These are phyloP conservation scores for Tupiocoris notatus DNA, from an alignment of 2,888 invertebrate genomes.

Conservation along the genomic window DNA sequence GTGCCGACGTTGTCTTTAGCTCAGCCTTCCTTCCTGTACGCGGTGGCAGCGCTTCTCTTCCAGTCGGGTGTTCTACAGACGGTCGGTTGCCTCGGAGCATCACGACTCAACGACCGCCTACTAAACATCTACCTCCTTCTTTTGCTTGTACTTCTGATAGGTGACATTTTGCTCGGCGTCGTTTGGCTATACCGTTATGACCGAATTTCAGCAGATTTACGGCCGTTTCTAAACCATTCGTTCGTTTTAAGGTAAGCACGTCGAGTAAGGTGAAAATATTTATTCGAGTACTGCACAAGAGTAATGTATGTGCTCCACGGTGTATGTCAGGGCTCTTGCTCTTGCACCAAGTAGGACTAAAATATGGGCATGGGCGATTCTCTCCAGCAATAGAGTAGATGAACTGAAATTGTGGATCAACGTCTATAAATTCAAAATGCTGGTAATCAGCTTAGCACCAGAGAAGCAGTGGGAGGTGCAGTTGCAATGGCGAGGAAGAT, in stretches of 20 bases:
- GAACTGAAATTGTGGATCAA: too few species aligned
- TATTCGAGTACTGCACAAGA: too few species aligned
- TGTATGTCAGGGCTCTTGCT: too few species aligned
- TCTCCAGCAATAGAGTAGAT: too few species aligned
- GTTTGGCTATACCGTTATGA: slow-evolving; percentile 82
- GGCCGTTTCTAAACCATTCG: slow-evolving; percentile 64
- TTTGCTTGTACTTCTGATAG: slow-evolving; percentile 73
- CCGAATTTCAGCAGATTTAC: slow-evolving; percentile 70
- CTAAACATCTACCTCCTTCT: slow-evolving; percentile 82
- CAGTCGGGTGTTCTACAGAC: slow-evolving; percentile 65
- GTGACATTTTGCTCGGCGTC: slow-evolving; percentile 79
- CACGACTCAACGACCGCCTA: slow-evolving; percentile 74
- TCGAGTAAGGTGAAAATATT: too few species aligned
- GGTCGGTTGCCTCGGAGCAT: slow-evolving; percentile 78
- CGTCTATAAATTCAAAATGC: too few species aligned
- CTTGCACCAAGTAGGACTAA: too few species aligned
- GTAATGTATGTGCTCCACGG: too few species aligned
- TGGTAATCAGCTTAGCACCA: too few species aligned
- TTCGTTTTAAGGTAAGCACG: slow-evolving; percentile 55
- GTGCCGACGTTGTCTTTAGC: slow-evolving; percentile 73
- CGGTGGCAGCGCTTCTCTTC: slow-evolving; percentile 74
- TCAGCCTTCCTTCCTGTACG: slow-evolving; percentile 81
- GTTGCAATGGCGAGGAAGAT: too few species aligned
- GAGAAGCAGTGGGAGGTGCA: too few species aligned
- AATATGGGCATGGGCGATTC: too few species aligned